These are phyloP conservation scores for Latrodectus elegans DNA, from an alignment of 2,888 invertebrate species.

Conservation along the genomic window DNA sequence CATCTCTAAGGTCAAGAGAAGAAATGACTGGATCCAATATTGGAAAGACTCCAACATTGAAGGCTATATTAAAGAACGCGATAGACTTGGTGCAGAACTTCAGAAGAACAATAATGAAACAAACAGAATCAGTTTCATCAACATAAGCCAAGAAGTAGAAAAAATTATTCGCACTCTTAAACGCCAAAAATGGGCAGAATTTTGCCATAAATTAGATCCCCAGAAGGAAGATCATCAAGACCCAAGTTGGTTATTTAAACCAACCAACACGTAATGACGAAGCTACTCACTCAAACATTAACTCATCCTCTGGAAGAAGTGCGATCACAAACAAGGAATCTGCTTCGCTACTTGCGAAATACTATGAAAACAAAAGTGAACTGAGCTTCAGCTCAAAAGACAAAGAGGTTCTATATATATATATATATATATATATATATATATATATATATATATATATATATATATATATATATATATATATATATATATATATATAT, in stretches of 20 bases:
- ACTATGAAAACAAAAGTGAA: neutral
- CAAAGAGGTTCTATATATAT: too few species aligned
- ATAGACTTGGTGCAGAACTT: neutral
- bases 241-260: neutral
- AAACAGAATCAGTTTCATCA: neutral
- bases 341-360: neutral
- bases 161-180: neutral
- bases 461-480: too few species aligned
- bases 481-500: too few species aligned
- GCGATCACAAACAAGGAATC: neutral
- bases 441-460: too few species aligned
- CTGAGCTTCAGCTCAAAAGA: neutral
- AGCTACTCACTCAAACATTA: neutral
- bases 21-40: too few species aligned
- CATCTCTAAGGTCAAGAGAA: too few species aligned
- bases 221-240: neutral
- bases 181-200: neutral
- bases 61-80: neutral
- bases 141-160: neutral
- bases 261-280: neutral
- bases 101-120: neutral
- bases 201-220: neutral
- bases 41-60: too few species aligned
- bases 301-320: neutral
- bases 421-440: too few species aligned